Base-by-base conservation (phyloP, 2,113 vertebrate species). In the Xenopus tropicalis region DNA sequence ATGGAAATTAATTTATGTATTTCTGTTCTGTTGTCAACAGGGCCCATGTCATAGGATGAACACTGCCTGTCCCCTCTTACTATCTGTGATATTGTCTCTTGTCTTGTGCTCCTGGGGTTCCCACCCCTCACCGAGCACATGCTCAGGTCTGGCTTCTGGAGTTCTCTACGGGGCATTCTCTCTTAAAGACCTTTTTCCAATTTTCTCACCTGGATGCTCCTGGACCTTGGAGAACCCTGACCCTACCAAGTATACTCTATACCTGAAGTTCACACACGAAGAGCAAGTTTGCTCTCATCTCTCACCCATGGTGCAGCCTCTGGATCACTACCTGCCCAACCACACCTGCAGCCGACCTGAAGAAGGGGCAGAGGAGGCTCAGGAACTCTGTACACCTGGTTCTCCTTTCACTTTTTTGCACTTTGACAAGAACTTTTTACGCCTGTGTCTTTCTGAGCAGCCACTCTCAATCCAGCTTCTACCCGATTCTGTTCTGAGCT, bases 1-100 rank as follows among this genome's bases (percentile, higher is more conserved):
- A 54, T 54, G 17, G 52, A 42, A 17, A n/a, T 63, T 48, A 9
- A 69, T 69, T 13, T 72, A n/a, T n/a, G n/a, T n/a, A 22, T 78
- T 73, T 43, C 0, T 78, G 75, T 80, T 57, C 86, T 77, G 82
- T 71, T 81, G 69, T 52, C 71, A 75, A 14, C 90, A 99, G 97
- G 95, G 94, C 96, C 88, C 95, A 97, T 98, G 96, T 95, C 97
- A 96, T 99, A 99, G 96, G 97, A 99, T 99, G 96, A 98, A 94
- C 95, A 94, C 97, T 96, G 96, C 94, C 96, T 94, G 94, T 93
- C 94, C 93, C 94, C 94, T 98, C 93, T 97, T 95, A 96, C 93
- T 98, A 93, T 94, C 94, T 98, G 94, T 98, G 93, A 97, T 98
- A 86, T 96, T 91, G 87, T 97, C 93, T 86, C 86, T 96, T 90